Conservation (phyloP, 2,113 vertebrate species). For the Thryonomys swinderianus region DNA sequence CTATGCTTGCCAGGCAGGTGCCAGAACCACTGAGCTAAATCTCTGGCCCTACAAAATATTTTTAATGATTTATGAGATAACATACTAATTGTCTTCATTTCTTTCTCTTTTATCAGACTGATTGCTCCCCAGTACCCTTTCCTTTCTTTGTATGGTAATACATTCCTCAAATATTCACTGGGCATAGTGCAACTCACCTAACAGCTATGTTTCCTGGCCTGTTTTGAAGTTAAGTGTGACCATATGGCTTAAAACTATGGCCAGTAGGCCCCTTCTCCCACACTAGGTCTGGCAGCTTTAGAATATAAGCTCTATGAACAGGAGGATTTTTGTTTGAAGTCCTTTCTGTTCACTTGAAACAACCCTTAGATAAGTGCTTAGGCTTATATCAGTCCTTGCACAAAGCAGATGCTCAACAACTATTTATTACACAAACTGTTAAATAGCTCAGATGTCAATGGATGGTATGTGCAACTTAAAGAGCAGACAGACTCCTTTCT, state of each 20-base stretch:
- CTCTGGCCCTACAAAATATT: no score
- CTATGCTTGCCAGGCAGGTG: no score
- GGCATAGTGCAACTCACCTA: background rate
- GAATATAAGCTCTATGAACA: background rate
- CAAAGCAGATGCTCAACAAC: background rate
- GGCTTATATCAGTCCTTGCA: background rate
- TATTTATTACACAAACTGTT: background rate
- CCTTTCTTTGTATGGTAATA: background rate
- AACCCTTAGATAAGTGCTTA: background rate
- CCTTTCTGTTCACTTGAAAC: slow-evolving; percentile 11
- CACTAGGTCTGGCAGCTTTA: background rate
- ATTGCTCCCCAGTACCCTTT: background rate
- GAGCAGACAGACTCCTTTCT: background rate
- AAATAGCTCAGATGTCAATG: background rate
- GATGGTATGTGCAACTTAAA: background rate
- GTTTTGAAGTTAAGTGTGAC: background rate
- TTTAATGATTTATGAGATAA: background rate
- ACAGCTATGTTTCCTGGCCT: background rate
- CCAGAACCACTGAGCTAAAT: no score
- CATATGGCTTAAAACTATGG: background rate
- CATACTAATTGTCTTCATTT: background rate
- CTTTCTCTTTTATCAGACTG: background rate
- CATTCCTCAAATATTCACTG: background rate
- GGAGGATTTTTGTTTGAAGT: background rate
- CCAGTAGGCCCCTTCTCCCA: background rate